A percentile compares a stretch with the other conserved stretches of the same genome.
These are phyloP conservation scores for Cichlasoma orientale DNA, from an alignment of 2,797 vertebrate genomes.

Conservation along the genomic window DNA sequence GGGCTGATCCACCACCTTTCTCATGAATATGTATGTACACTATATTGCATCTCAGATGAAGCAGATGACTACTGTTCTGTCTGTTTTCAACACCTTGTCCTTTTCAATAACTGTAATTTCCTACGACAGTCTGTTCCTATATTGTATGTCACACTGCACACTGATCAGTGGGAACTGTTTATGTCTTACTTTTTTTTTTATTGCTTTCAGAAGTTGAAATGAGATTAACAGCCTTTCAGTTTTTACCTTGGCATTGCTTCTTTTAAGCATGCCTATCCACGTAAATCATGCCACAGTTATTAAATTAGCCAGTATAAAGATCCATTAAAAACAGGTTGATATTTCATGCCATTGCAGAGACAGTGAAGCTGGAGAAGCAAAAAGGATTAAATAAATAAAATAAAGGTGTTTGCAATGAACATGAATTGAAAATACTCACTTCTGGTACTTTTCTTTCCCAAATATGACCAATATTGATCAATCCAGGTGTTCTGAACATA, in stretches of 20 bases:
- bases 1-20: too few relatives aligned
- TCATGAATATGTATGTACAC: not conserved
- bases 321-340: constrained; percentile 40
- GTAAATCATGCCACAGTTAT: constrained; percentile 41
- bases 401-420: not conserved
- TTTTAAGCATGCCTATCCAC: constrained; percentile 41
- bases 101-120: too few relatives aligned
- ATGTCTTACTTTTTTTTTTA: constrained; percentile 19
- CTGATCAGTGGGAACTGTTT: not conserved
- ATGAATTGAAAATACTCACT: not conserved
- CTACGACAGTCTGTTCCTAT: not conserved
- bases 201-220: constrained; percentile 17
- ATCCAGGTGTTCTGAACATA: not conserved
- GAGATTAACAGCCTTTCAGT: constrained; percentile 39
- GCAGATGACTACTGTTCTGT: not conserved
- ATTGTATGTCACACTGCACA: not conserved
- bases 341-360: not conserved
- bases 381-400: not conserved
- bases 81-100: not conserved
- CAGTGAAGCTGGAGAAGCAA: not conserved
- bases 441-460: not conserved
- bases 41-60: not conserved
- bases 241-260: constrained; percentile 52
- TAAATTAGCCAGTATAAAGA: constrained; percentile 53
- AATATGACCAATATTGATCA: not conserved